phyloP scores from a whole-genome alignment of 2,888 invertebrate species.

The Drosophila neutralis region DNA sequence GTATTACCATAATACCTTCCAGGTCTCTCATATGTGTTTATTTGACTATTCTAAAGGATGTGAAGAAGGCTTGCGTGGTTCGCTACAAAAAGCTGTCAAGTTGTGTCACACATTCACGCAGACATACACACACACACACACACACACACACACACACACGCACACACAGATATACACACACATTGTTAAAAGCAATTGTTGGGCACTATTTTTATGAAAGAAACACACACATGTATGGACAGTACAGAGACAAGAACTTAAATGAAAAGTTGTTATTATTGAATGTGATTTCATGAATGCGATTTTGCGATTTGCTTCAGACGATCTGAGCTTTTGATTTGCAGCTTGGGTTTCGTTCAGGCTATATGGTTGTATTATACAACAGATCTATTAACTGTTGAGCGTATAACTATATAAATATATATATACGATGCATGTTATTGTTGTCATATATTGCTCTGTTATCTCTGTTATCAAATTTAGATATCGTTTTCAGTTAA shows the following conservation, averaged over 20 bases:
- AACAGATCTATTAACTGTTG: constrained; percentile 51
- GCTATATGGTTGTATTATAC: constrained; percentile 41
- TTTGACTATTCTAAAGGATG: not conserved
- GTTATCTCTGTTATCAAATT: constrained; percentile 12
- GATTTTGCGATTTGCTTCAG: constrained; percentile 27
- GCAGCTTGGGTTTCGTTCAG: constrained; percentile 19
- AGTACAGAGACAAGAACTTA: constrained; percentile 43
- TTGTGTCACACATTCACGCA: constrained; percentile 7
- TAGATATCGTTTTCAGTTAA: constrained; percentile 7
- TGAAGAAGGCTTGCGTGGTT: constrained; percentile 17
- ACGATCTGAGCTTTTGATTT: constrained; percentile 12
- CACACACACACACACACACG: not conserved
- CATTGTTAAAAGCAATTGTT: constrained; percentile 2
- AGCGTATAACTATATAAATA: constrained; percentile 20
- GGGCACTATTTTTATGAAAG: constrained; percentile 1
- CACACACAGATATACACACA: not conserved
- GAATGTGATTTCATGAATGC: constrained; percentile 37
- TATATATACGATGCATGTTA: constrained; percentile 20
- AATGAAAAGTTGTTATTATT: constrained; percentile 22
- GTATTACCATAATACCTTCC: not conserved
- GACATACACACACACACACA: not conserved
- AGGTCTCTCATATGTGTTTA: not conserved
- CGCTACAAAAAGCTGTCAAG: constrained; percentile 20
- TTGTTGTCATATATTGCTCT: constrained; percentile 23
- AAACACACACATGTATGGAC: constrained; percentile 27